Evolutionary conservation across 2,888 invertebrate genomes (phyloP).

Genomic region (Caenorhabditis panamensis): DNA sequence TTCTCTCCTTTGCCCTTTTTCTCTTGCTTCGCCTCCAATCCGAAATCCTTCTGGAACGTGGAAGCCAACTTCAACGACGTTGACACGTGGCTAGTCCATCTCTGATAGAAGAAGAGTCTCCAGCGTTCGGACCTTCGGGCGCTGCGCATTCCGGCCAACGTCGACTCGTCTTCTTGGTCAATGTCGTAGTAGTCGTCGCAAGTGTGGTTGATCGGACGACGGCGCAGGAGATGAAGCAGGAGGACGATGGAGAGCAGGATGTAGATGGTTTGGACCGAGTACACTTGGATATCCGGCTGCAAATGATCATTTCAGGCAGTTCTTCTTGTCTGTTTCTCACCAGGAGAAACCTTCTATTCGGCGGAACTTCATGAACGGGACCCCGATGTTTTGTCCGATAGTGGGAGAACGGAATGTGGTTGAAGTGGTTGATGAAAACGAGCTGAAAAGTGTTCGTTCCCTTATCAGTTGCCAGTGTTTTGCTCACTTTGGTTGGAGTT

Average conservation of each 20-base stretch:
- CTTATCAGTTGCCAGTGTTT: no score
- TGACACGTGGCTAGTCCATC: conserved; percentile 41
- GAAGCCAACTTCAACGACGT: conserved; percentile 22
- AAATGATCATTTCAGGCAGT: background rate
- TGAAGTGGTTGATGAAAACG: conserved; percentile 31
- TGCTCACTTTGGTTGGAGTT: background rate
- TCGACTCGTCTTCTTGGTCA: conserved; percentile 7
- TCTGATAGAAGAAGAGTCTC: conserved; percentile 25
- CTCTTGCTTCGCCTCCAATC: background rate
- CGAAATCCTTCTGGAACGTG: conserved; percentile 35
- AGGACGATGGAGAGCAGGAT: conserved; percentile 6
- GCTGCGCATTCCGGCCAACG: conserved; percentile 2
- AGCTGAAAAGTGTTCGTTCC: conserved; percentile 11
- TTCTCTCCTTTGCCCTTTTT: background rate
- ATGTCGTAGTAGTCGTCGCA: background rate
- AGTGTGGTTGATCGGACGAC: conserved; percentile 35
- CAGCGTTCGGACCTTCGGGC: conserved; percentile 2
- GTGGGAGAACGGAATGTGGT: conserved; percentile 4
- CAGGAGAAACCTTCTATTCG: conserved; percentile 29
- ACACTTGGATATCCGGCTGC: conserved; percentile 24
- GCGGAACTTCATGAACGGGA: conserved; percentile 3
- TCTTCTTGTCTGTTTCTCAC: conserved; percentile 5
- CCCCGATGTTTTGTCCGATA: conserved; percentile 18
- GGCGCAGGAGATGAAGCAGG: conserved; percentile 26
- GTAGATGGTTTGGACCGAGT: background rate